Percentiles rank a stretch among this genome's conserved stretches.
These are phyloP conservation scores for Rapana venosa DNA, from an alignment of 2,888 invertebrate species.

Conservation along the genomic window DNA sequence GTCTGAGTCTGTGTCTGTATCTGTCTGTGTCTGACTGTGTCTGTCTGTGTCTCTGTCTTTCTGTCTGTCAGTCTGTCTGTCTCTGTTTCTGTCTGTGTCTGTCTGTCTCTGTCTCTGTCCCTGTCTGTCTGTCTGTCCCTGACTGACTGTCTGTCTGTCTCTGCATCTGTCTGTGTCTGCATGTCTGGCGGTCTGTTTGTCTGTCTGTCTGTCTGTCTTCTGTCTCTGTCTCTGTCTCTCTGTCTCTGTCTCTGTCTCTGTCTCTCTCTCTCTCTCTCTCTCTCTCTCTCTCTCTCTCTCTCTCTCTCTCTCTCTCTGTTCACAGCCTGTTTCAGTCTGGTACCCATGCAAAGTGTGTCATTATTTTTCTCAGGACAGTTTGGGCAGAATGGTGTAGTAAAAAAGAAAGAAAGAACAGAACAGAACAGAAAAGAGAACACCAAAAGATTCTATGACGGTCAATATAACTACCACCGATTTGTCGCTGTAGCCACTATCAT, in stretches of 20 bases:
- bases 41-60: not conserved
- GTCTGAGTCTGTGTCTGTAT: not conserved
- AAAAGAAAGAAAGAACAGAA: no score
- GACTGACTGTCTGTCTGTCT: not conserved
- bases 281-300: constrained; percentile 17
- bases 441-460: no score
- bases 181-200: not conserved
- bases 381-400: no score
- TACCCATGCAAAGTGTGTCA: no score
- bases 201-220: constrained; percentile 4
- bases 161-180: not conserved
- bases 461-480: no score
- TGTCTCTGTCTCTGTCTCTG: not conserved
- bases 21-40: not conserved
- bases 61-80: not conserved
- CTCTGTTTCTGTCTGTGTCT: not conserved
- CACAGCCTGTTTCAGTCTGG: not conserved
- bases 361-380: no score
- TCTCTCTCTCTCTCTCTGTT: not conserved
- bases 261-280: not conserved
- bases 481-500: no score
- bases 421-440: no score
- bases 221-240: constrained; percentile 10
- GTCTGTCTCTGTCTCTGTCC: constrained; percentile 12
- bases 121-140: not conserved